These are phyloP conservation scores for Bradypodion pumilum DNA, from an alignment of 2,797 vertebrate genomes.

Conservation along the genomic window DNA sequence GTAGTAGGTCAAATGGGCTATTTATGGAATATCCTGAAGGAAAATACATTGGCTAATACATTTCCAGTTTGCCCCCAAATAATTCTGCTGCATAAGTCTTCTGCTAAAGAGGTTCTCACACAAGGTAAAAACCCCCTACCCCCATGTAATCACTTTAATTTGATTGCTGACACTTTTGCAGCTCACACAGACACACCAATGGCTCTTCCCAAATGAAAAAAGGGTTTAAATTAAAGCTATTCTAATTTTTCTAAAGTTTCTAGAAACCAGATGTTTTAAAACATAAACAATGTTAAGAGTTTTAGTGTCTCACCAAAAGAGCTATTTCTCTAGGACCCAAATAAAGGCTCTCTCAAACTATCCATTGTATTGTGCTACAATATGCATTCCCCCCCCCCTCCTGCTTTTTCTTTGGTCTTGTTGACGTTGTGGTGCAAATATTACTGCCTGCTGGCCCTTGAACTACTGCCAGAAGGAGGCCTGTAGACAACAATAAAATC, in stretches of 20 bases:
- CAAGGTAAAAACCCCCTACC: no score
- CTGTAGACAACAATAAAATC: no score
- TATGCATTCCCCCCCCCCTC: no score
- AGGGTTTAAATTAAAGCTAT: slow-evolving; percentile 14
- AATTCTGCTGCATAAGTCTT: slow-evolving; percentile 1
- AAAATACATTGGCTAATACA: neutral
- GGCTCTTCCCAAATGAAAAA: slow-evolving; percentile 19
- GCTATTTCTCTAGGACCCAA: neutral
- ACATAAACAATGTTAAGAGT: slow-evolving; percentile 24
- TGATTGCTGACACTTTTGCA: neutral
- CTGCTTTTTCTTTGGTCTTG: no score
- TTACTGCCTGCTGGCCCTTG: no score
- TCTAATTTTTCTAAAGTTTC: slow-evolving; percentile 13
- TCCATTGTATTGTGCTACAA: no score
- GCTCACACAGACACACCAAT: slow-evolving; percentile 14
- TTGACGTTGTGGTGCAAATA: no score
- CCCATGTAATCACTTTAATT: neutral
- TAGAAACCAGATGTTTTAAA: neutral
- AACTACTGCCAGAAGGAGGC: no score
- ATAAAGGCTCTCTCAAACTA: neutral
- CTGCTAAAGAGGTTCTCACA: slow-evolving; percentile 15
- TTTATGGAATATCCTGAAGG: slow-evolving; percentile 5
- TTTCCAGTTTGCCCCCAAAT: slow-evolving; percentile 10
- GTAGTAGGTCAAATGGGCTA: neutral
- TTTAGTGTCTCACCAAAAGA: neutral